phyloP scores from a whole-genome alignment of 1,140 invertebrate species.

The Euura saliciscinereae region DNA sequence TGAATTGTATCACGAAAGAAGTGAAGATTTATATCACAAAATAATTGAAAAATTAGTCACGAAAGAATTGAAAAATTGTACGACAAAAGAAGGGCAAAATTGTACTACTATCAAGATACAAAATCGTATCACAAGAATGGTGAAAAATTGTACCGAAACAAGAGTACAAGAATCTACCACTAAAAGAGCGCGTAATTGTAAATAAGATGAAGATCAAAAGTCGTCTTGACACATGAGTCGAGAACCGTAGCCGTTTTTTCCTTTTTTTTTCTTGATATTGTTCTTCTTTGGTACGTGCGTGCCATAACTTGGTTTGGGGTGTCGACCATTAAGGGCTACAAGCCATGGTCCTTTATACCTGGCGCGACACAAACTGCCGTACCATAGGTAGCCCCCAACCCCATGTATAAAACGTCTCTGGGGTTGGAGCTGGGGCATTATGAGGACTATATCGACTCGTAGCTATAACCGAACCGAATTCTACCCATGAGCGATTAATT shows the following conservation, averaged over 20 bases:
- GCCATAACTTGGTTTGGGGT: conserved; percentile 31
- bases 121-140: too few species aligned
- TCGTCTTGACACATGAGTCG: too few species aligned
- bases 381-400: background rate
- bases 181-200: too few species aligned
- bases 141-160: too few species aligned
- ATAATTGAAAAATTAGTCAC: too few species aligned
- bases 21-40: too few species aligned
- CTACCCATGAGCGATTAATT: conserved; percentile 3
- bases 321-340: conserved; percentile 47
- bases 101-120: too few species aligned
- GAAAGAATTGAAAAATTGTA: too few species aligned
- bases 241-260: background rate
- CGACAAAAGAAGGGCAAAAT: too few species aligned
- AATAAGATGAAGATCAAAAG: too few species aligned
- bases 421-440: conserved; percentile 9
- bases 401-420: conserved; percentile 40
- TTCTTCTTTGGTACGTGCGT: background rate
- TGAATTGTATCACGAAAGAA: too few species aligned
- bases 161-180: too few species aligned
- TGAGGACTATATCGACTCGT: conserved; percentile 38
- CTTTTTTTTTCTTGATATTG: background rate
- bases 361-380: conserved; percentile 43
- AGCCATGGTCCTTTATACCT: conserved; percentile 56
- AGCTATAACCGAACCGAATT: conserved; percentile 2